These are phyloP conservation scores for Chorisops tibialis DNA, from an alignment of 2,888 invertebrate genomes.

Conservation along the genomic window DNA sequence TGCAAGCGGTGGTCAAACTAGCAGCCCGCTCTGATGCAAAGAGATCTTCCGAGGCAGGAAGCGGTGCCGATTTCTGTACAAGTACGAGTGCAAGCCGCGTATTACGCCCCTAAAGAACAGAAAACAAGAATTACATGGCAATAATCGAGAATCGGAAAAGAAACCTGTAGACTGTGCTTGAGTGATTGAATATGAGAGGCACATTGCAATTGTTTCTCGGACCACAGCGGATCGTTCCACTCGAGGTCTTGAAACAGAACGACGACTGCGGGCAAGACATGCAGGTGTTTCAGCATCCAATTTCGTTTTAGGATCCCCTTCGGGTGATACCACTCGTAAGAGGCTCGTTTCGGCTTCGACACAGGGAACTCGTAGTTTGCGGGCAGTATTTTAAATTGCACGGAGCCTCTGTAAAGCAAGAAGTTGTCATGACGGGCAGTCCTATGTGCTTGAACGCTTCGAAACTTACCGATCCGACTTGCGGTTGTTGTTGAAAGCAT, in stretches of 20 bases:
- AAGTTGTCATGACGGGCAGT: not conserved
- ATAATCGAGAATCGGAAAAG: not conserved
- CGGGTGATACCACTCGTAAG: slow-evolving; percentile 94
- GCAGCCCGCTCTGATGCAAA: slow-evolving; percentile 86
- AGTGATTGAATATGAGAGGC: slow-evolving; percentile 82
- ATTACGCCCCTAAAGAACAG: slow-evolving; percentile 44
- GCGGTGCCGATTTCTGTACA: slow-evolving; percentile 78
- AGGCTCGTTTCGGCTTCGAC: slow-evolving; percentile 79
- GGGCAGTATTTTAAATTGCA: slow-evolving; percentile 78
- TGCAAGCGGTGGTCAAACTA: slow-evolving; percentile 86
- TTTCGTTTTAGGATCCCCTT: slow-evolving; percentile 90
- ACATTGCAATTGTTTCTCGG: slow-evolving; percentile 92
- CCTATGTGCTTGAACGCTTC: not conserved
- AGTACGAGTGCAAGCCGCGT: slow-evolving; percentile 84
- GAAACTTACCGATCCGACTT: slow-evolving; percentile 60
- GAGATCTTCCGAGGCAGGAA: slow-evolving; percentile 77
- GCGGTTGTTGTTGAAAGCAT: slow-evolving; percentile 81
- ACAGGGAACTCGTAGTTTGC: slow-evolving; percentile 84
- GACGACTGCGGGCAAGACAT: slow-evolving; percentile 85
- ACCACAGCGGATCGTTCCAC: slow-evolving; percentile 94
- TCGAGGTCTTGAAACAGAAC: slow-evolving; percentile 96
- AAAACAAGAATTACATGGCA: slow-evolving; percentile 34
- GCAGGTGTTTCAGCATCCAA: slow-evolving; percentile 93
- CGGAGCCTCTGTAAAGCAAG: slow-evolving; percentile 60
- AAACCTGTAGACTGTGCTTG: slow-evolving; percentile 53